Evolutionary conservation across 37 sponge, comb jelly and placozoan genomes (phyloP), one percentile per base, ranked within the genome.

Genomic region (Chondrilla cf. caribensis): DNA sequence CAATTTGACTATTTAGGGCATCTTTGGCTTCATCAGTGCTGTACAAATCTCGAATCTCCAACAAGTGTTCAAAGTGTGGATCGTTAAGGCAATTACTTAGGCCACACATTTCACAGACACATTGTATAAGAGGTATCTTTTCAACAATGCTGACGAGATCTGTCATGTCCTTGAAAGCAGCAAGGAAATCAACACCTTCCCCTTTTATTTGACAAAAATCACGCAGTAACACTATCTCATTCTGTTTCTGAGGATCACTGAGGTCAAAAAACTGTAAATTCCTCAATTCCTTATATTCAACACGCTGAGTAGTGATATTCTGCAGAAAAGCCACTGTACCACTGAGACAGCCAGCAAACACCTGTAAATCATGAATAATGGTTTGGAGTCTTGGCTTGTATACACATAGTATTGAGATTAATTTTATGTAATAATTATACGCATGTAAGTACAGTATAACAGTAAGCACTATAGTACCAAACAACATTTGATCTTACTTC

Each of bases 31-130:
- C 75, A 38, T 35, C 57, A 38, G 58, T 36, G 5, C 42, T 58
- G 15, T 80, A 40, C 43, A 44, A 41, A n/a, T 51, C 36, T 24
- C 9, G 28, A 11, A 85, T 72, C 38, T 38, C 81, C 37, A 39
- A 9, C 38, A 89, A 81, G 29, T 85, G 39, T 38, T 62, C 6
- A 38, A 81, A 81, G 8, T 42, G 44, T 2, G 66, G 36, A 60
- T 81, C 78, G 9, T 35, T 18, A 37, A 70, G 39, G 58, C 90
- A 89, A 3, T 77, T 71, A 9, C 37, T 3, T 57, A 89, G 19
- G 2, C 38, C 38, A 55, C 81, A 89, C 71, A 80, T 82, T 9
- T 73, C 44, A 38, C 78, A 89, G 0, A 89, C 86, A 22, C 37
- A 54, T 28, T 44, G 24, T 11, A 87, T 81, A 8, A 9, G 54